Conservation (phyloP, 2,797 vertebrate genomes). For the Tolypeutes matacus region DNA sequence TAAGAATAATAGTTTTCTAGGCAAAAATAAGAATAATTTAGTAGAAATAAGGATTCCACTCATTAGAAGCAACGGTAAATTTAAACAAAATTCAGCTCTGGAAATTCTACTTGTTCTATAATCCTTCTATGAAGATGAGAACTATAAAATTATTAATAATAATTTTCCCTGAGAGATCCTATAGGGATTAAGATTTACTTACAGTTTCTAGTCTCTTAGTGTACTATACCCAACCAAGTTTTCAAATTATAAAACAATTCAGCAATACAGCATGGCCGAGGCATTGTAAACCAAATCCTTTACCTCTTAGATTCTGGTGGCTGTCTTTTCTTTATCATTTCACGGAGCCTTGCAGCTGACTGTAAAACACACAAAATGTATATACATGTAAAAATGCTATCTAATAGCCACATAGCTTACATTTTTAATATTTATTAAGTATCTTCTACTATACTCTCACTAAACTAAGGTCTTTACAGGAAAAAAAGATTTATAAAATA, state of each 20-base stretch:
- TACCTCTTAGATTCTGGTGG: constrained; percentile 86
- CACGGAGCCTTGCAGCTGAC: constrained; percentile 87
- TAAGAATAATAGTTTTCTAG: background rate
- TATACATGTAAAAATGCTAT: constrained; percentile 40
- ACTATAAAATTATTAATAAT: constrained; percentile 11
- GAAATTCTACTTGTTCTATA: constrained; percentile 27
- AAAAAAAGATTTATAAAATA: constrained; percentile 55
- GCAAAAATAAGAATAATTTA: constrained; percentile 37
- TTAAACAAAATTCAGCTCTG: constrained; percentile 53
- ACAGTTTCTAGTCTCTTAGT: constrained; percentile 18
- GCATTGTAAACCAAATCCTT: constrained; percentile 2
- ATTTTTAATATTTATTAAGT: constrained; percentile 51
- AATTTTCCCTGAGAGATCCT: background rate
- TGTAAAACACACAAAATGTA: constrained; percentile 79
- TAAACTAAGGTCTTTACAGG: constrained; percentile 7
- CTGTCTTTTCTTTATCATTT: constrained; percentile 77
- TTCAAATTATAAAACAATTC: constrained; percentile 56
- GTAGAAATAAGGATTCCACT: constrained; percentile 24
- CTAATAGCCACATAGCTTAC: constrained; percentile 19
- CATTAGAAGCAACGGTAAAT: background rate
- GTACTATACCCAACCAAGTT: background rate
- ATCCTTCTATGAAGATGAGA: constrained; percentile 34
- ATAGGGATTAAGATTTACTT: constrained; percentile 14
- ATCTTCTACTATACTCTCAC: background rate
- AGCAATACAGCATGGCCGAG: background rate